Evolutionary conservation across 2,113 vertebrate species (phyloP).

Genomic region (Morphnarchus princeps): DNA sequence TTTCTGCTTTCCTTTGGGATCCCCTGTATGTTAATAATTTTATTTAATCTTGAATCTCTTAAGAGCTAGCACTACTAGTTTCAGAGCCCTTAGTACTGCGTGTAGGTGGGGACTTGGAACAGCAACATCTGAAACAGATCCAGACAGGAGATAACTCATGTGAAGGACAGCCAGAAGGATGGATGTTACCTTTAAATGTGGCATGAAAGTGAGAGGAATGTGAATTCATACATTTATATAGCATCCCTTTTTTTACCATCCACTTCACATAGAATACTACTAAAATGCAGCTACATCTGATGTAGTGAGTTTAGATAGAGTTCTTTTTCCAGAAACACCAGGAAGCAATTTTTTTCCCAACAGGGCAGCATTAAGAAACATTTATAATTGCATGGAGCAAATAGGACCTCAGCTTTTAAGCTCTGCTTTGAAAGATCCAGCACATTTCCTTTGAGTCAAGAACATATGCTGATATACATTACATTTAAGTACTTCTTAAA

Average conservation of each 20-base stretch:
- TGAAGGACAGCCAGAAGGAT: not conserved
- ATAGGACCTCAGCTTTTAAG: slow-evolving; percentile 9
- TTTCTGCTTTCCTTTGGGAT: slow-evolving; percentile 46
- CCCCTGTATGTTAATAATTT: slow-evolving; percentile 44
- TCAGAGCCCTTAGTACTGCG: slow-evolving; percentile 8
- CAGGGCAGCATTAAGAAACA: not conserved
- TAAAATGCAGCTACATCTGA: not conserved
- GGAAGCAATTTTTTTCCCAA: slow-evolving; percentile 22
- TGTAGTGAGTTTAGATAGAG: not conserved
- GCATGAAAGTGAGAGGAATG: not conserved
- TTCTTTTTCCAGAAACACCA: not conserved
- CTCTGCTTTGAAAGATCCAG: slow-evolving; percentile 36
- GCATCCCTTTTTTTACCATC: not conserved
- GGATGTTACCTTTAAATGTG: not conserved
- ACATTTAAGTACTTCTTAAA: not conserved
- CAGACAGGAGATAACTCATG: slow-evolving; percentile 13
- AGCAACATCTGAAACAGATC: slow-evolving; percentile 29
- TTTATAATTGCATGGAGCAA: slow-evolving; percentile 8
- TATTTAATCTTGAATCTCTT: slow-evolving; percentile 53
- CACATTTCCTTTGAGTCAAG: slow-evolving; percentile 23
- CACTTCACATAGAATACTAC: not conserved
- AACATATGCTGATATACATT: slow-evolving; percentile 38
- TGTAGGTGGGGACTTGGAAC: not conserved
- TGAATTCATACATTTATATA: not conserved
- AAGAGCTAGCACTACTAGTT: slow-evolving; percentile 21